Percentiles rank a stretch among this genome's conserved stretches.
Conservation (phyloP, 1,140 invertebrate genomes). For the Luehdorfia chinensis region DNA sequence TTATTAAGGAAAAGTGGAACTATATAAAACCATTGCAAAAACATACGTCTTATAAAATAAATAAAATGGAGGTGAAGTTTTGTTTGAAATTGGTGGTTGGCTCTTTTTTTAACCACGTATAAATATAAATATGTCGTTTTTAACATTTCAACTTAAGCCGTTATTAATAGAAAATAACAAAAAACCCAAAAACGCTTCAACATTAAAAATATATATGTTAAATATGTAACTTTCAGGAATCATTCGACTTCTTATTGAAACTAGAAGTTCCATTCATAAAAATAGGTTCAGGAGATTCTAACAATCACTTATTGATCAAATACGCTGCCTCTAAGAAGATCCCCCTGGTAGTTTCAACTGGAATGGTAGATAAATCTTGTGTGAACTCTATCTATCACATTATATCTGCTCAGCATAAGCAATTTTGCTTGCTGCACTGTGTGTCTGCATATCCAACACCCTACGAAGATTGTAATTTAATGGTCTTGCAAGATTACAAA, state of each 20-base stretch:
- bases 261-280: conserved; percentile 88
- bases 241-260: conserved; percentile 81
- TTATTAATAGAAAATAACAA: no score
- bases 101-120: no score
- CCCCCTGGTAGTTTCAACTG: conserved; percentile 87
- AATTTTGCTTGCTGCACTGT: conserved; percentile 85
- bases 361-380: conserved; percentile 82
- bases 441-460: conserved; percentile 87
- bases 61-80: no score
- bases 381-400: conserved; percentile 80
- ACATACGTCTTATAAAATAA: no score
- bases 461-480: conserved; percentile 81
- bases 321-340: conserved; percentile 80
- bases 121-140: no score
- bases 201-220: no score
- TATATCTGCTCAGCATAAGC: conserved; percentile 76
- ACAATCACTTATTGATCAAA: conserved; percentile 84
- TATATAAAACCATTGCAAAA: no score
- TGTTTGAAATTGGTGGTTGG: no score
- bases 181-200: no score
- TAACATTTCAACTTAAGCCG: no score
- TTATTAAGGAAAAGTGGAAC: no score
- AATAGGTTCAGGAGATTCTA: conserved; percentile 89
- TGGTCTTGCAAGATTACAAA: conserved; percentile 80
- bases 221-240: conserved; percentile 79